A percentile compares a stretch with the other conserved stretches of the same genome.
phyloP scores from a whole-genome alignment of 2,113 vertebrate species.

The Xiphophorus hellerii region DNA sequence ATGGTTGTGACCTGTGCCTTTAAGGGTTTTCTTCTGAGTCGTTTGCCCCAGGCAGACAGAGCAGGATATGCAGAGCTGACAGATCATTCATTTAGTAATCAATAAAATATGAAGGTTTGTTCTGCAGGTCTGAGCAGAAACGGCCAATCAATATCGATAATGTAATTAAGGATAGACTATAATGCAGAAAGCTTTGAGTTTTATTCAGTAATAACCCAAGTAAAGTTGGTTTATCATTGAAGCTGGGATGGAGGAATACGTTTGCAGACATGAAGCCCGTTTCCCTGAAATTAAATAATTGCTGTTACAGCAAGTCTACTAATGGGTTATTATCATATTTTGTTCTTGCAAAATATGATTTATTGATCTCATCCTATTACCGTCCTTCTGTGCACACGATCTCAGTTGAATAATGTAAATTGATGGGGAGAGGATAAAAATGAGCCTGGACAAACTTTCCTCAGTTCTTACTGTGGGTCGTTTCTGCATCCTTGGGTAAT shows the following conservation, averaged over 20 bases:
- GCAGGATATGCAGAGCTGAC: background rate
- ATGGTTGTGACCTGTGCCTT: background rate
- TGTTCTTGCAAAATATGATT: background rate
- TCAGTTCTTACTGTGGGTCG: too few relatives aligned
- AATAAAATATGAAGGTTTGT: constrained; percentile 18
- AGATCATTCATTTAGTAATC: constrained; percentile 33
- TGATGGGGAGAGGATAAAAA: background rate
- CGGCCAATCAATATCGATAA: constrained; percentile 39
- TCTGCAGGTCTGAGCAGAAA: constrained; percentile 7
- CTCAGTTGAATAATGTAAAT: background rate
- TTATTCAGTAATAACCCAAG: constrained; percentile 11
- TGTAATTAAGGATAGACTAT: constrained; percentile 23
- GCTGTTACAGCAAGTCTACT: background rate
- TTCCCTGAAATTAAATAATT: background rate
- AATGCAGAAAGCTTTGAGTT: constrained; percentile 1
- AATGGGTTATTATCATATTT: background rate
- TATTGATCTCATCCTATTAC: background rate
- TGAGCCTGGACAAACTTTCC: background rate
- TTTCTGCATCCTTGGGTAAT: background rate
- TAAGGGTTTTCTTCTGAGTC: background rate
- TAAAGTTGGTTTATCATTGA: background rate
- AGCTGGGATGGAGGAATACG: background rate
- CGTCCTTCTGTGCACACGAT: background rate
- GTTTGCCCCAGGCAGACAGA: background rate
- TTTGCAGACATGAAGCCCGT: background rate